Percentiles rank a stretch among this genome's conserved stretches.
phyloP scores from a whole-genome alignment of 2,797 vertebrate species.

The Alcedo atthis region DNA sequence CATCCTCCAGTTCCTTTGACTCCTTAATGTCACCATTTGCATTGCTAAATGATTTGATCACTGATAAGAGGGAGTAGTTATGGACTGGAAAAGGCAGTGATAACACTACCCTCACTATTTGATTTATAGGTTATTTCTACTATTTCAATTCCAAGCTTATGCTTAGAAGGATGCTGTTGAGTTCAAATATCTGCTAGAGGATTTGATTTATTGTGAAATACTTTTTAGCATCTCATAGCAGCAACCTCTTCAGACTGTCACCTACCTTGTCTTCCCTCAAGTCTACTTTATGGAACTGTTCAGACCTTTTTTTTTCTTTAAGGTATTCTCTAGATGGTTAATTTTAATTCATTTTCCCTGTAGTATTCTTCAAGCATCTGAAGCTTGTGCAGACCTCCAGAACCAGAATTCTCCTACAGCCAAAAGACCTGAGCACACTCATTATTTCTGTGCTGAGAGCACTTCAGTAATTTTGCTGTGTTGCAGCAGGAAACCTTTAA shows the following conservation, averaged over 20 bases:
- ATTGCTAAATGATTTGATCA: conserved; percentile 13
- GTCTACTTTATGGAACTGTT: background rate
- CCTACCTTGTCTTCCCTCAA: background rate
- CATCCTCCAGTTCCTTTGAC: background rate
- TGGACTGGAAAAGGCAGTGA: background rate
- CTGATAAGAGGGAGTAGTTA: background rate
- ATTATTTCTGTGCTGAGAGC: conserved; percentile 12
- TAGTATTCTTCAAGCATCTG: background rate
- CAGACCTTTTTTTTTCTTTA: background rate
- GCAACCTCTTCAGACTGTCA: background rate
- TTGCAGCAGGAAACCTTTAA: conserved; percentile 36
- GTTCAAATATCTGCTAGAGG: background rate
- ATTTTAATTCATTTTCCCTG: background rate
- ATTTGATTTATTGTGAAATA: background rate
- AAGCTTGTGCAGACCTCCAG: conserved; percentile 23
- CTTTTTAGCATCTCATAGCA: background rate
- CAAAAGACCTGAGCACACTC: background rate
- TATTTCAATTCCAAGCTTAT: background rate
- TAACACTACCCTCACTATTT: background rate
- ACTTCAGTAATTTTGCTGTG: background rate
- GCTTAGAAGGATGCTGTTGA: background rate
- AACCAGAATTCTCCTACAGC: conserved; percentile 33
- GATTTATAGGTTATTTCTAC: conserved; percentile 12
- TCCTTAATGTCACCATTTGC: background rate
- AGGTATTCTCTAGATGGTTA: conserved; percentile 3